Evolutionary conservation across 2,113 vertebrate species (phyloP), one percentile per base, ranked within the genome.

Genomic region (Callopanchax toddi): DNA sequence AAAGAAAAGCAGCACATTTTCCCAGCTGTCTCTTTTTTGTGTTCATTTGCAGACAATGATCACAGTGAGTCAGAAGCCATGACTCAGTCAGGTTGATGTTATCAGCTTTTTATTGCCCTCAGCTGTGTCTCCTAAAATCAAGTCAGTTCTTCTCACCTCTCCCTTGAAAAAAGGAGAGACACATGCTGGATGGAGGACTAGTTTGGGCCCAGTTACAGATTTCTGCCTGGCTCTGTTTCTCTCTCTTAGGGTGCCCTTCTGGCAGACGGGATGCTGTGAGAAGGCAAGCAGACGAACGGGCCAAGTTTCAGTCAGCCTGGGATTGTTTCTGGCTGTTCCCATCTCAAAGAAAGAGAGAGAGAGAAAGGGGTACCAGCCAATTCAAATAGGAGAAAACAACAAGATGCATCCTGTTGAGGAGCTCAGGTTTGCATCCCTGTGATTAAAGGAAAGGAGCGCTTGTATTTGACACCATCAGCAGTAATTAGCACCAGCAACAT

Each of bases 361-460:
- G 44, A 42, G 46, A 49, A 42, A 37, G 44, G 60, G 22, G 13
- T 15, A 65, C 44, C 29, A 49, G 37, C 61, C 67, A 57, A 66
- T 29, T 60, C 21, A 45, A 82, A 78, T n/a, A 29, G 71, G 74
- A 7, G 40, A 82, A 77, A 86, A 85, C 67, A 85, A 86, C 83
- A 86, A 87, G 81, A 88, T 74, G 83, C 67, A 68, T 85, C 89
- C 86, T 89, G 86, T 81, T 76, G 76, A 60, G 71, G 71, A 48
- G 60, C 63, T 71, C 49, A 42, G 58, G 79, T 81, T 60, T 81
- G 67, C 81, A 75, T 59, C 49, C 20, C 25, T 17, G 36, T 54
- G 53, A 60, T 68, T 57, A 71, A 64, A 77, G 71, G 40, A 68
- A 40, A 32, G 18, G 4, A 51, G 29, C 16, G 11, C 49, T 37